Evolutionary conservation across 2,113 vertebrate genomes (phyloP), one percentile per base, ranked within the genome.

Genomic region (Elaphurus davidianus): DNA sequence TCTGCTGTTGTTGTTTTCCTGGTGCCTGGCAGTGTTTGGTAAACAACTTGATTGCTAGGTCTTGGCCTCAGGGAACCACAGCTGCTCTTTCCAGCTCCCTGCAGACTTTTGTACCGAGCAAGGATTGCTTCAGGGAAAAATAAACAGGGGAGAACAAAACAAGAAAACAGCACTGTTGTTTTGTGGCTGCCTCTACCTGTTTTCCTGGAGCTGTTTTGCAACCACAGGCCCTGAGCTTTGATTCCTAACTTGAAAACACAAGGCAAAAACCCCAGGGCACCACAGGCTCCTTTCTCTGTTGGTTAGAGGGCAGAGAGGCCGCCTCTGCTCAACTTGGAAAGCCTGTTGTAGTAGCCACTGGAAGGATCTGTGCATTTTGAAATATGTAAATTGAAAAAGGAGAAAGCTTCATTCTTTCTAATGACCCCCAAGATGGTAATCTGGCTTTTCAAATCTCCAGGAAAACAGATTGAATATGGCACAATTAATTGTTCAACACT

Each of bases 401-500:
- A 98, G 98, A 97, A 97, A 96, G 87, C 98, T 97, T 98, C 94
- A 90, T 98, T 96, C 98, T 96, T 95, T 97, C 98, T 99, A 98
- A 98, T 97, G 98, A 95, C 98, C 99, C 98, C 98, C 98, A 98
- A 96, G 97, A 98, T 98, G 97, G 97, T 98, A 98, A 98, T 99
- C 98, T 97, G 81, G 74, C 96, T 98, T 99, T 99, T 97, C 90
- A 96, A 96, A 98, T 98, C 98, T 98, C 98, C 97, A 98, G 94
- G 98, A 98, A 98, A 97, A 98, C 98, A 99, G 98, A 99, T 98
- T 99, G 98, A 98, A 97, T 98, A 98, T 98, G 96, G 98, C 98
- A 99, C 98, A 99, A 98, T 99, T 98, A 99, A 99, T 98, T 98
- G 98, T 98, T 98, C 95, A 98, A 98, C 97, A 98, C 98, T 98